phyloP scores from a whole-genome alignment of 2,797 vertebrate genomes.

The Sebastes paucispinis region DNA sequence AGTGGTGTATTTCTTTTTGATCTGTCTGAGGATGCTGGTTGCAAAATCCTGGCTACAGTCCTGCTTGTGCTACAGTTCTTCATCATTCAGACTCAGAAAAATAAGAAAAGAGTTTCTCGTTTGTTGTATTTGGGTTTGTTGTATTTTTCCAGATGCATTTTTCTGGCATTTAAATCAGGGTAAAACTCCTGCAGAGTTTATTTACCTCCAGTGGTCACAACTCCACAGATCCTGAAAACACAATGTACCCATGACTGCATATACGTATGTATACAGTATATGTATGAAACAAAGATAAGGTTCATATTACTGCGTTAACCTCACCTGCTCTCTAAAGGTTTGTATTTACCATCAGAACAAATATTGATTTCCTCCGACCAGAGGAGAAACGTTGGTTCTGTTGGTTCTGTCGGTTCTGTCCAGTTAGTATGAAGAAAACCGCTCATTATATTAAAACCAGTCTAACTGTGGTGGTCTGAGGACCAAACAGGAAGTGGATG shows the following conservation, averaged over 20 bases:
- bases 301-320: not conserved
- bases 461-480: not conserved
- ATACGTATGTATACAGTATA: no score
- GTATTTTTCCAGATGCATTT: not conserved
- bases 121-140: not conserved
- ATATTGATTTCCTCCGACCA: not conserved
- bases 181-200: not conserved
- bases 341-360: no score
- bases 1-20: no score
- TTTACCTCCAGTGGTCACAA: not conserved
- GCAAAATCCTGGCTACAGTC: not conserved
- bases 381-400: not conserved
- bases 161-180: not conserved
- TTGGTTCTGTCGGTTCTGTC: not conserved
- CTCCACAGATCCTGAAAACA: not conserved
- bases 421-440: not conserved
- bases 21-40: no score
- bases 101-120: not conserved
- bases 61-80: not conserved
- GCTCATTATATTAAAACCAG: not conserved
- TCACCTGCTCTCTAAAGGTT: not conserved
- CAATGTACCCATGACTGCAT: not conserved
- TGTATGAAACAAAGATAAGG: not conserved
- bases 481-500: slow-evolving; percentile 19
- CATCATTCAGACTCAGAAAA: not conserved